Evolutionary conservation across 2,797 vertebrate genomes (phyloP).

Genomic region (Argyrosomus regius): DNA sequence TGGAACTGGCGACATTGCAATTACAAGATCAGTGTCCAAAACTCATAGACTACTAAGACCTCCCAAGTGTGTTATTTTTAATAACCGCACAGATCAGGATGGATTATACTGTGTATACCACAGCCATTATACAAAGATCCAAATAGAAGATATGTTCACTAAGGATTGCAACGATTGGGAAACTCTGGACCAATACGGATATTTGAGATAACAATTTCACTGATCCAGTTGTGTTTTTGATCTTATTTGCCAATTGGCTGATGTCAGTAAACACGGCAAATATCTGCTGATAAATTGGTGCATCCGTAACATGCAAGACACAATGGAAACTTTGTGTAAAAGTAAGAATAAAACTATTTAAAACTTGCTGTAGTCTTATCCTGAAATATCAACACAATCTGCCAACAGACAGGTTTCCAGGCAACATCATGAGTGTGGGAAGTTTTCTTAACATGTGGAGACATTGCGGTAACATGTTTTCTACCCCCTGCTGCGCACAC

Average conservation of each 20-base stretch:
- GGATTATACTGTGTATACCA: background rate
- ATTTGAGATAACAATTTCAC: too few relatives aligned
- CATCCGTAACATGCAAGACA: too few relatives aligned
- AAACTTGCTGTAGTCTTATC: too few relatives aligned
- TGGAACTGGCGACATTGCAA: background rate
- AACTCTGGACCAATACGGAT: too few relatives aligned
- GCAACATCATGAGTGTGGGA: background rate
- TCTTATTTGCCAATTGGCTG: too few relatives aligned
- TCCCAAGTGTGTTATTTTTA: background rate
- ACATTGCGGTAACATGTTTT: background rate
- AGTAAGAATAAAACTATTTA: too few relatives aligned
- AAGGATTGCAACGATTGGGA: too few relatives aligned
- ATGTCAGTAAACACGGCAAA: too few relatives aligned
- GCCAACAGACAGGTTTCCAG: background rate
- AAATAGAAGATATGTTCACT: background rate
- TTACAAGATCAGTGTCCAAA: background rate
- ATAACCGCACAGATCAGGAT: background rate
- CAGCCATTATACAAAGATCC: background rate
- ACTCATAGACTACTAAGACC: background rate
- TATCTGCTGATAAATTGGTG: too few relatives aligned
- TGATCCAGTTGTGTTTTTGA: too few relatives aligned
- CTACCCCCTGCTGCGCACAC: background rate
- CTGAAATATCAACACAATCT: too few relatives aligned
- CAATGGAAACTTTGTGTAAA: too few relatives aligned
- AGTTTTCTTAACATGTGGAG: background rate